These are phyloP conservation scores for Drosophila gaucha DNA, from an alignment of 2,888 invertebrate genomes.

Conservation along the genomic window DNA sequence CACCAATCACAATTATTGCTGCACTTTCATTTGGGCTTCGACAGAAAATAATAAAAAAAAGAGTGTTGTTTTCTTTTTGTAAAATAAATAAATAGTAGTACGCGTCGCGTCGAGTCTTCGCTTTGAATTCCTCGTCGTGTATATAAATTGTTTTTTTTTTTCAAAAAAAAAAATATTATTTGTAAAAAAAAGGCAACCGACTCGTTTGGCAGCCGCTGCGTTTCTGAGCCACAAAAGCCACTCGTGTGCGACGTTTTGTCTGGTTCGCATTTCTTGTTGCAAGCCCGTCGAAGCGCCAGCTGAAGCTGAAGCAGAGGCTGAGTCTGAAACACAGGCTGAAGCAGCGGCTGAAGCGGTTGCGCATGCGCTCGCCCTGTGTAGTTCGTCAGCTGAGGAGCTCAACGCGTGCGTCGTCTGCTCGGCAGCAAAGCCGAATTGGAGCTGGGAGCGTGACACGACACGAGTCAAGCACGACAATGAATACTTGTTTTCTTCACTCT, in stretches of 20 bases:
- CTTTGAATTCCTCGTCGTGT: slow-evolving; percentile 33
- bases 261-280: slow-evolving; percentile 58
- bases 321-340: slow-evolving; percentile 2
- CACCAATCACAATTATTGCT: slow-evolving; percentile 38
- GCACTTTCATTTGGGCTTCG: slow-evolving; percentile 68
- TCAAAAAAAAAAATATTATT: slow-evolving; percentile 4
- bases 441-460: slow-evolving; percentile 48
- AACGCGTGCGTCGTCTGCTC: slow-evolving; percentile 8
- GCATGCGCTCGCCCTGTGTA: slow-evolving; percentile 54
- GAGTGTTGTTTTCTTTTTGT: slow-evolving; percentile 1
- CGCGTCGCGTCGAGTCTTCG: slow-evolving; percentile 21
- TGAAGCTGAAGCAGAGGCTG: neutral
- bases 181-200: slow-evolving; percentile 63
- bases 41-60: slow-evolving; percentile 28
- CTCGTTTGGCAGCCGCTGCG: slow-evolving; percentile 77
- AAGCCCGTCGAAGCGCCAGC: slow-evolving; percentile 28
- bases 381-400: slow-evolving; percentile 21
- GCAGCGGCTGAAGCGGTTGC: slow-evolving; percentile 39
- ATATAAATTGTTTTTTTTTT: slow-evolving; percentile 3
- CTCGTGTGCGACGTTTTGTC: slow-evolving; percentile 65
- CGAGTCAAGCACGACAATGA: neutral
- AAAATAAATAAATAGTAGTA: slow-evolving; percentile 21
- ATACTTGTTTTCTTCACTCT: neutral
- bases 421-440: slow-evolving; percentile 1
- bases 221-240: slow-evolving; percentile 74